Evolutionary conservation across 1,140 invertebrate species (phyloP).

Genomic region (Euborellia annulipes): DNA sequence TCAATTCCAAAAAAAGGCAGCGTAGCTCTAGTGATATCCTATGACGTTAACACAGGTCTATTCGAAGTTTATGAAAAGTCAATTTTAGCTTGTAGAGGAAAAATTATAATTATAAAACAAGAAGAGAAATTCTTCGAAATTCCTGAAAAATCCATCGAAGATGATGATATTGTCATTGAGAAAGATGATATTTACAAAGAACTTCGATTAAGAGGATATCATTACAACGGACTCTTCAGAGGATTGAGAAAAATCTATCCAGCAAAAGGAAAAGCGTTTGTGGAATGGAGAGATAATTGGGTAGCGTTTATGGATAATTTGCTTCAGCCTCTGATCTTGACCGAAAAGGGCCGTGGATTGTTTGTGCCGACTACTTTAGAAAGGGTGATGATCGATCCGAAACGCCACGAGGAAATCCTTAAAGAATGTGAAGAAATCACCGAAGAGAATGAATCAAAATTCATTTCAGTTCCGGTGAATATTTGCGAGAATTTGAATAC

Average conservation of each 20-base stretch:
- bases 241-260: no score
- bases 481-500: slow-evolving; percentile 16
- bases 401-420: slow-evolving; percentile 36
- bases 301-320: slow-evolving; percentile 85
- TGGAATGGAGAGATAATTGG: slow-evolving; percentile 70
- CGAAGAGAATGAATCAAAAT: neutral
- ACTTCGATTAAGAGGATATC: slow-evolving; percentile 74
- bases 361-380: slow-evolving; percentile 73
- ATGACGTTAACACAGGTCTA: no score
- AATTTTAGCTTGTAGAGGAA: no score
- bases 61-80: no score
- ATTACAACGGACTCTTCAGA: slow-evolving; percentile 68
- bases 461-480: slow-evolving; percentile 13
- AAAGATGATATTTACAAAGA: slow-evolving; percentile 84
- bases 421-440: slow-evolving; percentile 17
- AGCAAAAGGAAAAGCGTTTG: slow-evolving; percentile 32
- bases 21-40: no score
- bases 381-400: slow-evolving; percentile 60
- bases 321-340: slow-evolving; percentile 71
- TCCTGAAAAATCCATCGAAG: slow-evolving; percentile 15
- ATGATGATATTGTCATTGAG: slow-evolving; percentile 28
- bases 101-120: no score
- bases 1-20: slow-evolving; percentile 52
- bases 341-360: slow-evolving; percentile 52
- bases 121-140: slow-evolving; percentile 8